These are phyloP conservation scores for Platysteira castanea DNA, from an alignment of 2,113 vertebrate species.

Conservation along the genomic window DNA sequence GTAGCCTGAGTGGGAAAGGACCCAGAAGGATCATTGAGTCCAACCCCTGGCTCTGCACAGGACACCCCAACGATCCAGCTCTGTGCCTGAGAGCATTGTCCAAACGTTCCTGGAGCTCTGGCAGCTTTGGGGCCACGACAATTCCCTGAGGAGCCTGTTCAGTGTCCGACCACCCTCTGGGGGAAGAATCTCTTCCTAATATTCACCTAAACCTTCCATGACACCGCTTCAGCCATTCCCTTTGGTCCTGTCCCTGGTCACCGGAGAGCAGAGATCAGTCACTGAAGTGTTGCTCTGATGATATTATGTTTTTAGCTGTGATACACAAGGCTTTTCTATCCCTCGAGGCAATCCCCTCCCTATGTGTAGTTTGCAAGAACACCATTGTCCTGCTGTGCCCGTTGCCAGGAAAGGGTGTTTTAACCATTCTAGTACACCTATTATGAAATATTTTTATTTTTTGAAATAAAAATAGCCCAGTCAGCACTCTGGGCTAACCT, in stretches of 20 bases:
- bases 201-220: not conserved
- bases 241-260: not conserved
- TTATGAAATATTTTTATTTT: constrained; percentile 1
- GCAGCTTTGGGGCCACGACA: not conserved
- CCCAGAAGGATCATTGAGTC: not conserved
- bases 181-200: not conserved
- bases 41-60: not conserved
- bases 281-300: not conserved
- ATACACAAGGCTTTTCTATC: not conserved
- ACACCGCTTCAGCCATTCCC: not conserved
- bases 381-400: not conserved
- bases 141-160: not conserved
- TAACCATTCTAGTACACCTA: not conserved
- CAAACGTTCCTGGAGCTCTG: not conserved
- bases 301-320: not conserved
- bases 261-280: not conserved
- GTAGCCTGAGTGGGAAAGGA: not conserved
- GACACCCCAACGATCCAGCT: not conserved
- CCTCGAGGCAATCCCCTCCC: not conserved
- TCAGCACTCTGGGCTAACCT: not conserved
- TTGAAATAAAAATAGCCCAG: not conserved
- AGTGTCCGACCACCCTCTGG: not conserved
- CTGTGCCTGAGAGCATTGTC: not conserved
- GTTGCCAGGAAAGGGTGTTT: constrained; percentile 1
- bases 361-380: not conserved